phyloP scores from a whole-genome alignment of 2,797 vertebrate genomes.

The Malurus splendens region DNA sequence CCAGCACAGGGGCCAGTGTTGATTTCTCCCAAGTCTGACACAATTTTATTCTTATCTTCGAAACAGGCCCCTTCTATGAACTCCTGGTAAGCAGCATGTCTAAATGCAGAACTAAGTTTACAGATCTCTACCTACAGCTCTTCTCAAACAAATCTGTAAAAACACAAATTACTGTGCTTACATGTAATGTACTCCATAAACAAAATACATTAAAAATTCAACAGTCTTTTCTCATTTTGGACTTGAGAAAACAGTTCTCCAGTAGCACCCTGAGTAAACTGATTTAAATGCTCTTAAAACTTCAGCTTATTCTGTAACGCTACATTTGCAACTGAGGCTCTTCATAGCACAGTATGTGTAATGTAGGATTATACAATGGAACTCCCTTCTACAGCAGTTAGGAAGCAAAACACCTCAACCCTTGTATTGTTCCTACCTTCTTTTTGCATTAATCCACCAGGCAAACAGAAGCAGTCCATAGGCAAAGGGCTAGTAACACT shows the following conservation, averaged over 20 bases:
- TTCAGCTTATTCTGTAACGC: background rate
- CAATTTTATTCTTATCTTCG: background rate
- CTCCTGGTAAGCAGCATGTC: background rate
- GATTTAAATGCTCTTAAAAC: background rate
- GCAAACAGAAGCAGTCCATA: background rate
- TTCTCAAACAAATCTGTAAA: background rate
- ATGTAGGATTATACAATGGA: background rate
- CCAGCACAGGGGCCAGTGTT: background rate
- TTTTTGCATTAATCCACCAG: background rate
- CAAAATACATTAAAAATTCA: background rate
- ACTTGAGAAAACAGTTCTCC: background rate
- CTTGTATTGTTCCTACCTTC: background rate
- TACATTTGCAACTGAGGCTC: background rate
- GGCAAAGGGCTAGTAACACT: background rate
- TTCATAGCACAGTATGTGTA: background rate
- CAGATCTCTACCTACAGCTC: background rate
- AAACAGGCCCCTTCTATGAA: background rate
- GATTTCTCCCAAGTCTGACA: background rate
- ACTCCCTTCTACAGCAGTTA: background rate
- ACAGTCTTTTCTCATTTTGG: background rate
- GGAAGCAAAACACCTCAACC: background rate
- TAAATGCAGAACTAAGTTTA: background rate
- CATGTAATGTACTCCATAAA: background rate
- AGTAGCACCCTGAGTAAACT: background rate
- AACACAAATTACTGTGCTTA: background rate